Evolutionary conservation across 2,797 vertebrate genomes (phyloP).

Genomic region (Sphenodon punctatus): DNA sequence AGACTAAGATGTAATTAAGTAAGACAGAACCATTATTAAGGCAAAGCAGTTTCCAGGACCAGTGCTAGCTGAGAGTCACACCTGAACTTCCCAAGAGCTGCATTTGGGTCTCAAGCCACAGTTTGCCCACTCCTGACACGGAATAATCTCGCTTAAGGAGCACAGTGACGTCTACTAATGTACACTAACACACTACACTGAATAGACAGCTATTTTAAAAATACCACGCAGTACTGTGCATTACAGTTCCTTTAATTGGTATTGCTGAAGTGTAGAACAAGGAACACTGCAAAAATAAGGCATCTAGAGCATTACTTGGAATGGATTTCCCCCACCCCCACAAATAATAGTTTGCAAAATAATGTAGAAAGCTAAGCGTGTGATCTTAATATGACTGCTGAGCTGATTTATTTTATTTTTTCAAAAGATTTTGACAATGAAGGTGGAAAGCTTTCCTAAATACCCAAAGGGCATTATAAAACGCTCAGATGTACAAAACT

Average conservation of each 20-base stretch:
- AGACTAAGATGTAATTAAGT: too few relatives aligned
- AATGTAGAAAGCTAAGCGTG: neutral
- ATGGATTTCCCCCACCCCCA: neutral
- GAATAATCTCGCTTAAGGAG: neutral
- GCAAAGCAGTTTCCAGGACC: too few relatives aligned
- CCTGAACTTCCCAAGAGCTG: too few relatives aligned
- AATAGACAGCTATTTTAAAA: neutral
- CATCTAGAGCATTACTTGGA: neutral
- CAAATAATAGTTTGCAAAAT: neutral
- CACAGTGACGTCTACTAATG: neutral
- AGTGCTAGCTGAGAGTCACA: too few relatives aligned
- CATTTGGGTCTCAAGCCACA: too few relatives aligned
- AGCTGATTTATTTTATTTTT: conserved; percentile 31
- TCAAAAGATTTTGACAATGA: conserved; percentile 85
- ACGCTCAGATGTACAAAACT: conserved; percentile 85
- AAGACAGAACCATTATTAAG: too few relatives aligned
- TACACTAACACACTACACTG: neutral
- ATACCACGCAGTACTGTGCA: neutral
- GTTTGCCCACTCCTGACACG: too few relatives aligned
- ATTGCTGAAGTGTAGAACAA: neutral
- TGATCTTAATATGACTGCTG: neutral
- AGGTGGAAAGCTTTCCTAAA: conserved; percentile 79
- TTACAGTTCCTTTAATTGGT: neutral
- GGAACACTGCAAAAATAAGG: too few relatives aligned
- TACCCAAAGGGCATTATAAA: conserved; percentile 87